Base-by-base conservation (phyloP, 1,140 invertebrate genomes). In the Eumeta japonica region DNA sequence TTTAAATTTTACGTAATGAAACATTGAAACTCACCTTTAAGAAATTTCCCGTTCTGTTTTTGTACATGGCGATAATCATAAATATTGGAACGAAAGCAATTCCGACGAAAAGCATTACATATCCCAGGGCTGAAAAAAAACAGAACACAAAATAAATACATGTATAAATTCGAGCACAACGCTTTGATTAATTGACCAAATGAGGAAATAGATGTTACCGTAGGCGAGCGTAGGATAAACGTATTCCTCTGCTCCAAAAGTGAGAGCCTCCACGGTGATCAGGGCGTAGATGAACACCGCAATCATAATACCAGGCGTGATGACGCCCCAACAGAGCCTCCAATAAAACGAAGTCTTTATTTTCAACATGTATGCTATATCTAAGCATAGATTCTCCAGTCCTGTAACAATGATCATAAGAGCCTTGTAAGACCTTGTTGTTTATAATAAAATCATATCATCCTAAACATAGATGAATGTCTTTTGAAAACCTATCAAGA, bases 301-400 rank as follows among this genome's bases (percentile, higher is more conserved):
- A n/a, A 84, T 71, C 48, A 94, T 78, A 41, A 88, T 79, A 0
- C 82, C 53, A 50, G 82, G 90, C 7, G 86, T 87, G 12, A 92
- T 68, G 37, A 89, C 55, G 15, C 81, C 83, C 90, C 90, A 94
- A 42, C 87, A 89, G 10, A 87, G 55, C 35, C 85, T 80, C 89
- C 89, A 92, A 59, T 88, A 92, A 0, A 83, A 44, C 1, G 83
- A 81, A 0, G 88, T 80, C 39, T 79, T 79, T n/a, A 77, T 78
- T 2, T 81, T 81, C 35, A 88, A 66, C 90, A 92, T 92, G 51
- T 87, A 88, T 50, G 90, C 81, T 1, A 90, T 72, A 51, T 92
- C 89, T 19, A 80, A 60, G 40, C 84, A 81, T 34, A 92, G 79
- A 48, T 87, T 86, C 38, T 84, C 79, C 18, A 89, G 45, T 2